Conservation (phyloP, 2,888 invertebrate genomes). For the Norana najaformis region DNA sequence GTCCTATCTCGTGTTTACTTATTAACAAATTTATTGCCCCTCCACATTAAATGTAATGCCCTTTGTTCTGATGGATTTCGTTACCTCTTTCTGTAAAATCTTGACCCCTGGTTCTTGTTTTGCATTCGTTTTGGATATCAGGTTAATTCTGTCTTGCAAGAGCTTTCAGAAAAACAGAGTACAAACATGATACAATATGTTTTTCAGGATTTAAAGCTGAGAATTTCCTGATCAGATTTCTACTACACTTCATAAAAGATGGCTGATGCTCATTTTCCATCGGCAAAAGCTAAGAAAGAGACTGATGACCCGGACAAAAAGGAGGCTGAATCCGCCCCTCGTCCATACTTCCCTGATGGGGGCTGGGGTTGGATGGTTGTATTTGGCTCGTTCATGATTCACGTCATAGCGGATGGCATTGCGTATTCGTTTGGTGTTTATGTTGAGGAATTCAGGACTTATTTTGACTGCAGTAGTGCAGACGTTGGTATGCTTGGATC, state of each 20-base stretch:
- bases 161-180: too few species aligned
- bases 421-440: slow-evolving; percentile 97
- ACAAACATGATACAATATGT: not conserved
- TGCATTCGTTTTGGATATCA: too few species aligned
- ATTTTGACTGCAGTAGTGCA: slow-evolving; percentile 82
- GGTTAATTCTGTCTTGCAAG: too few species aligned
- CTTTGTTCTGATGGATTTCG: not conserved
- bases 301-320: not conserved
- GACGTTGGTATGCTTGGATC: slow-evolving; percentile 91
- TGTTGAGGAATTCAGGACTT: slow-evolving; percentile 80
- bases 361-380: slow-evolving; percentile 65
- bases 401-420: slow-evolving; percentile 89
- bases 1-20: not conserved
- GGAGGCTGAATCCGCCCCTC: not conserved
- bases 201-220: not conserved
- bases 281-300: not conserved
- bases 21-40: not conserved
- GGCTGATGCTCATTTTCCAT: not conserved
- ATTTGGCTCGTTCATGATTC: slow-evolving; percentile 93
- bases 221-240: not conserved
- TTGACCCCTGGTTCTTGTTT: too few species aligned
- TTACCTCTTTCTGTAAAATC: not conserved
- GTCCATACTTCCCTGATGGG: slow-evolving; percentile 43
- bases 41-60: not conserved
- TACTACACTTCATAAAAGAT: not conserved